Conservation (phyloP, 1,140 invertebrate species). For the Olivierus martensii region DNA sequence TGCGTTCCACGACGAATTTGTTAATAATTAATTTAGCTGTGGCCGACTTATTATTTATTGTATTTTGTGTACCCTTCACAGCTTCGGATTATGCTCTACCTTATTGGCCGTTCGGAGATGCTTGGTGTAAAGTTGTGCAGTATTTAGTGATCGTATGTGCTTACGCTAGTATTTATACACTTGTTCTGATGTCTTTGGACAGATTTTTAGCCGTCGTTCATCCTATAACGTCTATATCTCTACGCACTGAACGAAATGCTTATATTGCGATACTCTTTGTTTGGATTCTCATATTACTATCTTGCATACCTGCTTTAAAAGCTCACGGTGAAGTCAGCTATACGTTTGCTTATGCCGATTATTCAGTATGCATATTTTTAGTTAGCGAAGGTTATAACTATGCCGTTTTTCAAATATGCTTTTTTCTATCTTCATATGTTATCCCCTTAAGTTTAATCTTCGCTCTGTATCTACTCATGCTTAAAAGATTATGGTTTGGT, state of each 20-base stretch:
- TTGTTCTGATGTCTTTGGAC: constrained; percentile 90
- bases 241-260: constrained; percentile 73
- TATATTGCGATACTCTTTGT: constrained; percentile 55
- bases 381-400: constrained; percentile 17
- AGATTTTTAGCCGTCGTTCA: constrained; percentile 89
- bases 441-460: constrained; percentile 73
- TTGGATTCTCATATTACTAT: constrained; percentile 65
- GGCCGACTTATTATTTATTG: constrained; percentile 84
- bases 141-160: constrained; percentile 76
- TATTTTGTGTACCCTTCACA: constrained; percentile 91
- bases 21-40: constrained; percentile 76
- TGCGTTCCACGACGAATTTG: constrained; percentile 85
- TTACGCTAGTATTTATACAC: constrained; percentile 82
- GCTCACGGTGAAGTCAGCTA: constrained; percentile 55
- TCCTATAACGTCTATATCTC: constrained; percentile 77
- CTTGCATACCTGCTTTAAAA: constrained; percentile 57
- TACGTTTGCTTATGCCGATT: not conserved
- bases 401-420: constrained; percentile 35
- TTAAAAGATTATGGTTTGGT: constrained; percentile 72
- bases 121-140: constrained; percentile 79
- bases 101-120: constrained; percentile 78
- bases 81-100: constrained; percentile 72
- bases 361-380: constrained; percentile 15
- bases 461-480: constrained; percentile 79
- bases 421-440: constrained; percentile 72